Percentiles rank a stretch among this genome's conserved stretches.
These are phyloP conservation scores for Limnephilus lunatus DNA, from an alignment of 2,888 invertebrate species.

Conservation along the genomic window DNA sequence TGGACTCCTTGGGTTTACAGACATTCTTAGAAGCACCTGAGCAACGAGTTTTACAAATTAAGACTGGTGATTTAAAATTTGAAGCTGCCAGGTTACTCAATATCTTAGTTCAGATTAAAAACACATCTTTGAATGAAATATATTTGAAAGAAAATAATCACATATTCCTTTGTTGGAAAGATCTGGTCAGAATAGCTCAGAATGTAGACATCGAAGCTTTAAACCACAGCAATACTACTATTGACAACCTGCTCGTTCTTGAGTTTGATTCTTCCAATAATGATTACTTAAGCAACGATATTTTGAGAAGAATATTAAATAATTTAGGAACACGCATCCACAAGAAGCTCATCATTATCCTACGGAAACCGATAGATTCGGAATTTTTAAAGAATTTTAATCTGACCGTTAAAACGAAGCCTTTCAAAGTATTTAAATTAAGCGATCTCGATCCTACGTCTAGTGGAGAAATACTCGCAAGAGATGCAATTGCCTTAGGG, in stretches of 20 bases:
- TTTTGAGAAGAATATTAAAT: not conserved
- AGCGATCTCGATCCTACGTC: no score
- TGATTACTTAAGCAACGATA: not conserved
- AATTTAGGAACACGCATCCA: not conserved
- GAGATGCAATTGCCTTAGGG: not conserved
- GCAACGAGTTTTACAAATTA: no score
- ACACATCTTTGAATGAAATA: no score
- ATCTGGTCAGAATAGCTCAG: not conserved
- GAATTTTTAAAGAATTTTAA: not conserved
- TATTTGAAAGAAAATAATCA: no score
- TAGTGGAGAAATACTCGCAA: not conserved
- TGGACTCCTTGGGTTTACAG: no score
- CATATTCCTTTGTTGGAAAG: not conserved
- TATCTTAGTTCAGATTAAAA: no score
- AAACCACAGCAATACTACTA: not conserved
- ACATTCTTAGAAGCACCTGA: no score
- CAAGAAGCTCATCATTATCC: not conserved
- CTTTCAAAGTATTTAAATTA: no score
- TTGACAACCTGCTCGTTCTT: not conserved
- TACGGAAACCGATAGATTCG: not conserved
- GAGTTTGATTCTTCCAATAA: not conserved
- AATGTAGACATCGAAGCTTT: not conserved
- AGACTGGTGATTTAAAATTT: no score
- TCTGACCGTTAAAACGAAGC: no score
- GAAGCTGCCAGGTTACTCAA: no score